Conservation (phyloP, 2,113 vertebrate species). For the Nothocercus nigrocapillus region DNA sequence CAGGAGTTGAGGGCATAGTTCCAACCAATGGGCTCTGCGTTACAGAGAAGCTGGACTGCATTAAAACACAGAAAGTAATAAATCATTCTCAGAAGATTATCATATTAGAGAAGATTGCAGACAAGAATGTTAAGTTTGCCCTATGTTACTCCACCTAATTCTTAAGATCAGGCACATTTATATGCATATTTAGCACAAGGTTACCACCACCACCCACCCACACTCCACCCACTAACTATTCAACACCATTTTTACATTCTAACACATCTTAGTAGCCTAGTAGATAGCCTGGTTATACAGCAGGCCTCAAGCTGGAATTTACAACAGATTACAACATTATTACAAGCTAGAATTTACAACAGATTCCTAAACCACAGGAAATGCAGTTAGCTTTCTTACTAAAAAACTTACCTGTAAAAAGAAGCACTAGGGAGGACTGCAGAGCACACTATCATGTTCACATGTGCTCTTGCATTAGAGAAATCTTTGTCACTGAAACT, state of each 20-base stretch:
- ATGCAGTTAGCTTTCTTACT: not conserved
- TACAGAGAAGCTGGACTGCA: conserved; percentile 81
- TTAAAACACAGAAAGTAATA: conserved; percentile 23
- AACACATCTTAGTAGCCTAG: not conserved
- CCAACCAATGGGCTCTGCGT: conserved; percentile 84
- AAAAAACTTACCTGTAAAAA: not conserved
- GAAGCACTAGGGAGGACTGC: not conserved
- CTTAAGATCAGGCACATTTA: not conserved
- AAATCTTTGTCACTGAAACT: not conserved
- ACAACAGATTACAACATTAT: not conserved
- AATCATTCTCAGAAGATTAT: not conserved
- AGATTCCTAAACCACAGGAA: not conserved
- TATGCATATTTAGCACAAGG: not conserved
- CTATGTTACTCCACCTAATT: not conserved
- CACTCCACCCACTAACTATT: not conserved
- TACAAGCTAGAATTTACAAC: not conserved
- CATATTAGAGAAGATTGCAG: not conserved
- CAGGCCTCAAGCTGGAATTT: not conserved
- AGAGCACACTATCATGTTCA: not conserved
- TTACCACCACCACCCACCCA: not conserved
- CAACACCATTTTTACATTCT: not conserved
- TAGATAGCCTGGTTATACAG: not conserved
- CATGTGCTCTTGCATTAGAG: not conserved
- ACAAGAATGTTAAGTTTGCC: not conserved
- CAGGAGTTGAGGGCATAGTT: conserved; percentile 80